Evolutionary conservation across 2,888 invertebrate genomes (phyloP).

Genomic region (Tenthredo scrophulariae): DNA sequence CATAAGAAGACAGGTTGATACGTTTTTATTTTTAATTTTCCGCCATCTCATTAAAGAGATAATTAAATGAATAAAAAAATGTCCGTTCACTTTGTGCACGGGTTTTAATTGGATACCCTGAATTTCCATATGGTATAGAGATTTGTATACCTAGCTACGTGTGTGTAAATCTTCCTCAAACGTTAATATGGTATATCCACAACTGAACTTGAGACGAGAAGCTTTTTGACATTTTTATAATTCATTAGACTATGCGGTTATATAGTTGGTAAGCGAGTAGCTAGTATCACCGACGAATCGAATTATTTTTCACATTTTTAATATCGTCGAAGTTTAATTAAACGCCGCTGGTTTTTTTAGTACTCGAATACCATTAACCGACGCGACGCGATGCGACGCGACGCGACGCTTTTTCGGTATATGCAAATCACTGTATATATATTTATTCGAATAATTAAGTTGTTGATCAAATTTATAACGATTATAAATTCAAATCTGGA

Average conservation of each 20-base stretch:
- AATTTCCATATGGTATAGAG: background rate
- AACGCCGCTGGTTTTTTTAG: background rate
- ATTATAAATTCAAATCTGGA: background rate
- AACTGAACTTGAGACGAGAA: background rate
- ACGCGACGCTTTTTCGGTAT: background rate
- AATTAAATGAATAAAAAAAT: slow-evolving; percentile 26
- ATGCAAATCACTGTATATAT: background rate
- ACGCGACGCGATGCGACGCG: background rate
- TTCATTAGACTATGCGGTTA: background rate
- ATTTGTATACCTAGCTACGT: background rate
- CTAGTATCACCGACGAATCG: background rate
- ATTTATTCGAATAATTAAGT: background rate
- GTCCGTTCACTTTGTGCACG: background rate
- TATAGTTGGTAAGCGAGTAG: background rate
- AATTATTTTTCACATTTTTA: background rate
- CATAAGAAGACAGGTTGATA: background rate
- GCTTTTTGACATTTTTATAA: slow-evolving; percentile 20
- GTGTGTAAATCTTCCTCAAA: background rate
- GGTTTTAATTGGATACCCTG: slow-evolving; percentile 26
- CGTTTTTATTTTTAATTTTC: slow-evolving; percentile 1
- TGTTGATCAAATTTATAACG: background rate
- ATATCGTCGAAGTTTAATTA: slow-evolving; percentile 7
- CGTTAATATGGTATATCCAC: background rate
- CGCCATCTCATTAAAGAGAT: slow-evolving; percentile 27
- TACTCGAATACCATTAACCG: background rate